phyloP scores from a whole-genome alignment of 2,888 invertebrate genomes.

The Anoplius nigerrimus region DNA sequence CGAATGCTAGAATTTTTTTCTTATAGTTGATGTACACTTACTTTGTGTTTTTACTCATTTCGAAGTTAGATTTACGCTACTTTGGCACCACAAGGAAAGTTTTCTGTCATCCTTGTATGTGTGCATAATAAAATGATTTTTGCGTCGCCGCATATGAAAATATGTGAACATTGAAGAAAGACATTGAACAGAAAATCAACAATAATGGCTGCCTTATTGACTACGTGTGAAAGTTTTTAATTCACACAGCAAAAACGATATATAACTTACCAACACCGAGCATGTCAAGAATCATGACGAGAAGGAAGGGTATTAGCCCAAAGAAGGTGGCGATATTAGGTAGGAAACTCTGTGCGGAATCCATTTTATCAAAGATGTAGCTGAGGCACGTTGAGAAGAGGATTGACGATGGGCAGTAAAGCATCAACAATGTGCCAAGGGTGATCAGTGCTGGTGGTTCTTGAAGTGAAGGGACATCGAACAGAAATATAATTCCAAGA shows the following conservation, averaged over 20 bases:
- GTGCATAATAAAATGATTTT: too few species aligned
- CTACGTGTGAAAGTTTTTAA: too few species aligned
- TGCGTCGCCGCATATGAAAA: too few species aligned
- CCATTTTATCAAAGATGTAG: conserved; percentile 88
- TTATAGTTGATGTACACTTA: too few species aligned
- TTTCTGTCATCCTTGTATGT: too few species aligned
- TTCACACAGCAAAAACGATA: not conserved
- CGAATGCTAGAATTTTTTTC: too few species aligned
- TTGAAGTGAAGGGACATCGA: conserved; percentile 83
- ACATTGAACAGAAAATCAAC: too few species aligned
- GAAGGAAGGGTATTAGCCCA: conserved; percentile 85
- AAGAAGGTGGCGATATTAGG: conserved; percentile 86
- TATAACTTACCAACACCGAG: conserved; percentile 80
- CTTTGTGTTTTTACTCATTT: too few species aligned
- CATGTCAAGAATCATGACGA: conserved; percentile 85
- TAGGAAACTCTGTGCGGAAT: conserved; percentile 87
- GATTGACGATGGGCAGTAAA: conserved; percentile 86
- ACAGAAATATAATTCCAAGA: conserved; percentile 79
- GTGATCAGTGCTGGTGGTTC: conserved; percentile 83
- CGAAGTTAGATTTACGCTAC: too few species aligned
- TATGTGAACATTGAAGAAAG: not conserved
- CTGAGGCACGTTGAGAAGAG: conserved; percentile 86
- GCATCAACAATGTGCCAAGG: conserved; percentile 80
- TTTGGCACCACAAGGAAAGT: too few species aligned
- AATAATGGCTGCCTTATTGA: too few species aligned